Percentiles rank a stretch among this genome's conserved stretches.
These are phyloP conservation scores for Ctena decussata DNA, from an alignment of 2,888 invertebrate genomes.

Conservation along the genomic window DNA sequence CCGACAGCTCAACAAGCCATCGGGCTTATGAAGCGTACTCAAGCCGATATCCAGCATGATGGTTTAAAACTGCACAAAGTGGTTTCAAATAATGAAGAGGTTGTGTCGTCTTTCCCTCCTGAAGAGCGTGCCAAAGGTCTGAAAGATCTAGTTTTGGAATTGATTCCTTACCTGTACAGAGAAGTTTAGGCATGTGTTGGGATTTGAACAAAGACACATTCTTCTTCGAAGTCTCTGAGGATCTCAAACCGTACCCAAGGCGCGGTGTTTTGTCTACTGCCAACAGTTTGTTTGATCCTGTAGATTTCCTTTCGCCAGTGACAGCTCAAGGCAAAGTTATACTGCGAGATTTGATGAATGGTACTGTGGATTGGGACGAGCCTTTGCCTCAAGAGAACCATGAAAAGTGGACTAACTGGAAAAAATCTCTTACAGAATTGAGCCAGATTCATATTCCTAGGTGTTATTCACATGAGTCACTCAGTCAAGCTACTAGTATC, in stretches of 20 bases:
- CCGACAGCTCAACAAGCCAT: not conserved
- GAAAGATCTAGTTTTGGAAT: not conserved
- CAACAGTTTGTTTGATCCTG: conserved; percentile 48
- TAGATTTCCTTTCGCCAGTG: conserved; percentile 59
- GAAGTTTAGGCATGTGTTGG: not conserved
- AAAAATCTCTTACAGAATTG: not conserved
- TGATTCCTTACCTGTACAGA: not conserved
- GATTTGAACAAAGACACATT: not conserved
- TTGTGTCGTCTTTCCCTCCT: conserved; percentile 30
- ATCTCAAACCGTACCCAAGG: conserved; percentile 24
- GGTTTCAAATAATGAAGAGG: conserved; percentile 30
- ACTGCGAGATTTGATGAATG: conserved; percentile 44
- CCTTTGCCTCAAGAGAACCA: not conserved
- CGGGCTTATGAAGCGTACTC: conserved; percentile 12
- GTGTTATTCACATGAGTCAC: not conserved
- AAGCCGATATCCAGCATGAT: not conserved
- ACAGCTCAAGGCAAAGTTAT: conserved; percentile 49
- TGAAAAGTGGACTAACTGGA: conserved; percentile 6
- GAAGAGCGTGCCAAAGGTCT: conserved; percentile 7
- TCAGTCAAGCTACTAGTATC: not conserved
- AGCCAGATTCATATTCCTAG: not conserved
- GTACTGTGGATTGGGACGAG: conserved; percentile 14
- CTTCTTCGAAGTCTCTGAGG: not conserved
- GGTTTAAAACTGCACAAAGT: conserved; percentile 37
- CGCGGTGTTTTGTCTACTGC: conserved; percentile 50